Conservation (phyloP, 2,113 vertebrate species). For the Chionis minor region DNA sequence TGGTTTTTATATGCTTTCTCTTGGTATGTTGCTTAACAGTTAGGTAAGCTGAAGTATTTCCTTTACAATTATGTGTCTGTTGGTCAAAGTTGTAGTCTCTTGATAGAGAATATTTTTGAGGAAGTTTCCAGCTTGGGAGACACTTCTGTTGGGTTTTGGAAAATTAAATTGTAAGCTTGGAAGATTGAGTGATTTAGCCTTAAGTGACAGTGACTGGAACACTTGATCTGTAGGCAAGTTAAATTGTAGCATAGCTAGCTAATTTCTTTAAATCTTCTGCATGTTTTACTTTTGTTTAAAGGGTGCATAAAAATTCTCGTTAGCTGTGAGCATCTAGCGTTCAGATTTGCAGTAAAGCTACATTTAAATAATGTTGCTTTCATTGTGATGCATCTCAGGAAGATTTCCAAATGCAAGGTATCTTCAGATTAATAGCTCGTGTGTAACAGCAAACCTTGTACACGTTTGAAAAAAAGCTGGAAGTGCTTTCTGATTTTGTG, state of each 20-base stretch:
- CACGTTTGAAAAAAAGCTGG: neutral
- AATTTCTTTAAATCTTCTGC: neutral
- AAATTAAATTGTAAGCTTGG: neutral
- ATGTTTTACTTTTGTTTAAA: conserved; percentile 22
- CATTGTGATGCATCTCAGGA: neutral
- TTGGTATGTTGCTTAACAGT: neutral
- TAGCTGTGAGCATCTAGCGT: neutral
- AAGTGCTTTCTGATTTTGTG: neutral
- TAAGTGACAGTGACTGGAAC: neutral
- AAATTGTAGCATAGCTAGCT: neutral
- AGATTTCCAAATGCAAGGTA: neutral
- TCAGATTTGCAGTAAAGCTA: conserved; percentile 1
- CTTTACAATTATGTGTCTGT: conserved; percentile 24
- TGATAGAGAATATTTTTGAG: conserved; percentile 44
- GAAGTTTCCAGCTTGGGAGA: conserved; percentile 1
- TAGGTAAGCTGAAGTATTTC: conserved; percentile 8
- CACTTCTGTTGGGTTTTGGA: conserved; percentile 23
- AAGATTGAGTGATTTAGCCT: conserved; percentile 26
- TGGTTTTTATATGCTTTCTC: conserved; percentile 2
- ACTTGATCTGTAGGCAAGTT: neutral
- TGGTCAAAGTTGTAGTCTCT: conserved; percentile 2
- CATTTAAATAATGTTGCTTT: neutral
- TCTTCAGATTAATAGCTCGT: neutral
- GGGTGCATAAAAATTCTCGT: neutral
- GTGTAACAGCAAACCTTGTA: neutral